Evolutionary conservation across 2,888 invertebrate species (phyloP), one percentile per base, ranked within the genome.

Genomic region (Rhodophaea formosa): DNA sequence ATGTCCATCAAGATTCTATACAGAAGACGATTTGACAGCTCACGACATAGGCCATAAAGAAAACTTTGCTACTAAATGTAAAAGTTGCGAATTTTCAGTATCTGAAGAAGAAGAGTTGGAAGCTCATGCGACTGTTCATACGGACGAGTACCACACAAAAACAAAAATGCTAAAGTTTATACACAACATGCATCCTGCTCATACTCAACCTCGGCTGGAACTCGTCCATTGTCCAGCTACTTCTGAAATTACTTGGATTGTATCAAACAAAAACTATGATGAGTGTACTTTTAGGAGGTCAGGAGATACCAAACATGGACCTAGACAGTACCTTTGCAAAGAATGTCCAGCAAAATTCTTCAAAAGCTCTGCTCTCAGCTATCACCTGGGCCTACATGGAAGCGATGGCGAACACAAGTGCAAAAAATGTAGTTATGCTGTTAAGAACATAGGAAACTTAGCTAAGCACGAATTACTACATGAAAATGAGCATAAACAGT

Each of bases 1-100:
- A 68, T 97, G 97, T 79, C 97, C 97, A 0, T 96, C 97, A 0
- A 93, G 97, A 75, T 97, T 95, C 84, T 93, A 96, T 62, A 94
- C 94, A 66, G 94, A 94, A 64, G 93, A 93, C 70, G 97, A 97
- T 79, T 88, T 96, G 57, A 92, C 92, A 58, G 93, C 94, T 60
- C 97, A 97, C 73, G 86, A 93, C 62, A 92, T 94, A 65, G 95
- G 94, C 74, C 96, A 96, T 76, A 92, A 93, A 56, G 87, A 93
- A 30, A 84, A 92, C 53, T 86, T 94, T 62, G 88, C 93, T 8
- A 94, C 94, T 71, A 93, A 94, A 62, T 97, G 97, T 72, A 93
- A 94, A 61, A 93, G 93, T 75, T 97, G 97, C 74, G 94, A 95
- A 53, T 97, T 95, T 82, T 94, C 95, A 0, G 95, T 95, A 0